Percentiles rank a stretch among this genome's conserved stretches.
Evolutionary conservation across 2,113 vertebrate species (phyloP).

Genomic region (Antennarius striatus): DNA sequence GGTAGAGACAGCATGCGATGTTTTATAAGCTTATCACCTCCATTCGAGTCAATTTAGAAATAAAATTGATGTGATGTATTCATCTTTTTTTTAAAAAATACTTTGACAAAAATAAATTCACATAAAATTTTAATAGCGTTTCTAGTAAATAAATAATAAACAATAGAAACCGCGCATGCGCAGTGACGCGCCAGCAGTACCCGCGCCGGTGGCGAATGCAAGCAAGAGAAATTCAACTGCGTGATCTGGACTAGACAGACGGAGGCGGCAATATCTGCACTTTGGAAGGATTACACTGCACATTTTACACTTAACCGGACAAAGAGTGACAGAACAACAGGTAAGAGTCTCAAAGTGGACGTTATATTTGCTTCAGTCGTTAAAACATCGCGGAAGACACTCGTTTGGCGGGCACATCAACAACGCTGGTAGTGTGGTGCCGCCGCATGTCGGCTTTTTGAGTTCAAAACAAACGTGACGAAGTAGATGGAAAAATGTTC

Average conservation of each 20-base stretch:
- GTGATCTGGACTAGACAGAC: constrained; percentile 65
- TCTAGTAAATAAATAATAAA: too few relatives aligned
- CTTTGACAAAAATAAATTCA: too few relatives aligned
- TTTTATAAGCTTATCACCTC: not conserved
- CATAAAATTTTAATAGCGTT: too few relatives aligned
- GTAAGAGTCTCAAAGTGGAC: constrained; percentile 27
- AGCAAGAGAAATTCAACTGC: constrained; percentile 77
- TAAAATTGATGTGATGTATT: too few relatives aligned
- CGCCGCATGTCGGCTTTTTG: constrained; percentile 71
- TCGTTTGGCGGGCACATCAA: constrained; percentile 32
- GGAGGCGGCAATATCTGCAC: constrained; percentile 45
- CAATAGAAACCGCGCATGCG: constrained; percentile 64
- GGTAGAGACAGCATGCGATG: not conserved
- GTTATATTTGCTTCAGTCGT: not conserved
- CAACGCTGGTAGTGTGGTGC: constrained; percentile 41
- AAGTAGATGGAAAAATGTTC: constrained; percentile 27
- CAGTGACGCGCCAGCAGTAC: constrained; percentile 16
- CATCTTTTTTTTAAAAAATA: too few relatives aligned
- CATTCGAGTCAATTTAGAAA: not conserved
- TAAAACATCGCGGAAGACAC: constrained; percentile 2
- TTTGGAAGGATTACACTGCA: constrained; percentile 29
- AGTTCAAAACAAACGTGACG: constrained; percentile 76
- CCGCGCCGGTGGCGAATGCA: constrained; percentile 74
- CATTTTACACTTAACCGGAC: constrained; percentile 36
- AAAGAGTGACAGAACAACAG: constrained; percentile 58